A percentile compares a stretch with the other conserved stretches of the same genome.
These are phyloP conservation scores for Leptoclinus maculatus DNA, from an alignment of 2,797 vertebrate genomes.

Conservation along the genomic window DNA sequence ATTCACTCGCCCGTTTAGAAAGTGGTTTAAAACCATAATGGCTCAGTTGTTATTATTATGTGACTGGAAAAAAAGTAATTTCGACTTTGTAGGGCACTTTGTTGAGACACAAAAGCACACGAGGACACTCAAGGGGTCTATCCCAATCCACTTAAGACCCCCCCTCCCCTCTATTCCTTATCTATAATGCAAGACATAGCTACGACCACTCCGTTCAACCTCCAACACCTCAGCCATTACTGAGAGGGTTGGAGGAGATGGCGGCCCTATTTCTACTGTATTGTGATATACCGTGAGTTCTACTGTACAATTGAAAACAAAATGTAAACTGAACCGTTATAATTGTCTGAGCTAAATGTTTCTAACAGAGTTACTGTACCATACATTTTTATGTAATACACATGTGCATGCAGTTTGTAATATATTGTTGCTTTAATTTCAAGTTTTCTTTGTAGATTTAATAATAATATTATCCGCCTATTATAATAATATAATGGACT, in stretches of 20 bases:
- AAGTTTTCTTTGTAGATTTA: too few relatives aligned
- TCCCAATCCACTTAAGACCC: constrained; percentile 66
- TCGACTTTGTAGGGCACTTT: constrained; percentile 37
- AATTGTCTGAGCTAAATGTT: too few relatives aligned
- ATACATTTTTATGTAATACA: too few relatives aligned
- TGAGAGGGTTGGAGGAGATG: not conserved
- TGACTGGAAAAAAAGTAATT: constrained; percentile 33
- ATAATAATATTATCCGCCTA: not conserved
- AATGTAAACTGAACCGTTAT: not conserved
- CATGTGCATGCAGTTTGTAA: too few relatives aligned
- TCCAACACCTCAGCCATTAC: constrained; percentile 42
- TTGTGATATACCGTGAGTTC: not conserved
- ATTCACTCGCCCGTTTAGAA: not conserved
- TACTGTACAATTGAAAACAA: not conserved
- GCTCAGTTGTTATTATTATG: constrained; percentile 20
- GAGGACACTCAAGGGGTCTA: constrained; percentile 56
- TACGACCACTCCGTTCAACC: constrained; percentile 51
- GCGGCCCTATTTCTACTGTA: constrained; percentile 28
- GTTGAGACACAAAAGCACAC: constrained; percentile 37
- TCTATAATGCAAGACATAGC: constrained; percentile 70
- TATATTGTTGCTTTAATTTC: too few relatives aligned
- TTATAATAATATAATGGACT: not conserved
- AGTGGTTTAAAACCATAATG: constrained; percentile 8
- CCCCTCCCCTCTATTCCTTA: constrained; percentile 63
- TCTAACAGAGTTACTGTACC: too few relatives aligned